A percentile compares a stretch with the other conserved stretches of the same genome.
Evolutionary conservation across 92 coral and sea anemone genomes (phyloP).

Genomic region (Metridium senile): DNA sequence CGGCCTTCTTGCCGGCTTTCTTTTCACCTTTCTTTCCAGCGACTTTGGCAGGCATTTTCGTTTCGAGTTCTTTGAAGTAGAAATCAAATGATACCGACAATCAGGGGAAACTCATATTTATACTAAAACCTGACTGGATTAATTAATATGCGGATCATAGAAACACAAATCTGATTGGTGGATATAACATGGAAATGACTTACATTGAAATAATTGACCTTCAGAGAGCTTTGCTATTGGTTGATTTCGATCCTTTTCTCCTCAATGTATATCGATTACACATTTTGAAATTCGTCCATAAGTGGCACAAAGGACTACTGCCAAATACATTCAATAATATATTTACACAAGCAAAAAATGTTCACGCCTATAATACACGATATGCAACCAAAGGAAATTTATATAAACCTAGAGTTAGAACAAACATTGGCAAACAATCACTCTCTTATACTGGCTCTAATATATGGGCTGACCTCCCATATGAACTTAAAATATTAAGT

Average conservation of each 20-base stretch:
- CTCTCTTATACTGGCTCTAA: no score
- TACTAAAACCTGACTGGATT: constrained; percentile 30
- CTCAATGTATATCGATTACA: no score
- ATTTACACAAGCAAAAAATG: no score
- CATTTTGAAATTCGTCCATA: no score
- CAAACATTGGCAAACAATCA: no score
- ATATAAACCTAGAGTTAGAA: no score
- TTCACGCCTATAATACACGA: no score
- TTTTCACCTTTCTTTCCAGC: constrained; percentile 43
- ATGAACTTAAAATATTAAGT: no score
- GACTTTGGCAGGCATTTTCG: constrained; percentile 30
- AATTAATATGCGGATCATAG: constrained; percentile 62
- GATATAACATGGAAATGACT: background rate
- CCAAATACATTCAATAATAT: no score
- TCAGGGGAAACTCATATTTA: constrained; percentile 26
- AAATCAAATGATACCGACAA: background rate
- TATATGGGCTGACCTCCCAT: no score
- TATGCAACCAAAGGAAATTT: no score
- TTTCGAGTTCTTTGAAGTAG: background rate
- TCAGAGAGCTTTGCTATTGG: constrained; percentile 17
- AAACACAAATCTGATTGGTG: constrained; percentile 45
- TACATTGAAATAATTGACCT: constrained; percentile 22
- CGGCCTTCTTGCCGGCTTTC: constrained; percentile 50
- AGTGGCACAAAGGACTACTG: no score
- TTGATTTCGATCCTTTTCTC: constrained; percentile 32